phyloP scores from a whole-genome alignment of 2,888 invertebrate species.

The Ectobius pallidus region DNA sequence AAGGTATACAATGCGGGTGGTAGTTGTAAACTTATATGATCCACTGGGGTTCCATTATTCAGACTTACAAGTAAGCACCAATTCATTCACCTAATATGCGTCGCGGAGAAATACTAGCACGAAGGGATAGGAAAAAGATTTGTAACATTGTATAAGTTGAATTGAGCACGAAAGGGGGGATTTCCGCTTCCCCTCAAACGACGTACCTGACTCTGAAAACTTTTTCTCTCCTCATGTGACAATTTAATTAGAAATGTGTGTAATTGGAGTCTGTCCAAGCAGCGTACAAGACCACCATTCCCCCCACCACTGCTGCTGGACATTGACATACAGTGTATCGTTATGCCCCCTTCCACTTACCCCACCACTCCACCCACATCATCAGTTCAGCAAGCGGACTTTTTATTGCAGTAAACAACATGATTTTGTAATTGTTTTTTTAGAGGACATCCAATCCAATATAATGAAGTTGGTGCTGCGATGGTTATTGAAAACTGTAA shows the following conservation, averaged over 20 bases:
- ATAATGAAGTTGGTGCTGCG: background rate
- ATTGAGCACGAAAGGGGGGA: background rate
- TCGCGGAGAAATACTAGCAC: background rate
- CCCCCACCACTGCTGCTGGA: background rate
- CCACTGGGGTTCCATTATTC: background rate
- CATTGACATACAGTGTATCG: background rate
- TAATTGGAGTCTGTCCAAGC: constrained; percentile 20
- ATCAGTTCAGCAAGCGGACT: too few relatives aligned
- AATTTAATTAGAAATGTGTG: constrained; percentile 22
- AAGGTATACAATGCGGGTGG: background rate
- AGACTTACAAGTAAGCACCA: background rate
- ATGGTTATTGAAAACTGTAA: background rate
- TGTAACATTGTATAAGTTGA: constrained; percentile 6
- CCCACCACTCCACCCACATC: too few relatives aligned
- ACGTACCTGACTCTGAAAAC: too few relatives aligned
- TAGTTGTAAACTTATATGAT: background rate
- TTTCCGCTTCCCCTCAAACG: background rate
- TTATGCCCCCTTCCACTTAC: background rate
- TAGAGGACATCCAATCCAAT: background rate
- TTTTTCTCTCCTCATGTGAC: constrained; percentile 12
- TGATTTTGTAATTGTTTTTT: constrained; percentile 6
- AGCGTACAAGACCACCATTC: too few relatives aligned
- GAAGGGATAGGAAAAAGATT: background rate
- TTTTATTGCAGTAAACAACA: background rate
- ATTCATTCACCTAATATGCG: too few relatives aligned